Evolutionary conservation across 2,888 invertebrate genomes (phyloP).

Genomic region (Andricus quercusramuli): DNA sequence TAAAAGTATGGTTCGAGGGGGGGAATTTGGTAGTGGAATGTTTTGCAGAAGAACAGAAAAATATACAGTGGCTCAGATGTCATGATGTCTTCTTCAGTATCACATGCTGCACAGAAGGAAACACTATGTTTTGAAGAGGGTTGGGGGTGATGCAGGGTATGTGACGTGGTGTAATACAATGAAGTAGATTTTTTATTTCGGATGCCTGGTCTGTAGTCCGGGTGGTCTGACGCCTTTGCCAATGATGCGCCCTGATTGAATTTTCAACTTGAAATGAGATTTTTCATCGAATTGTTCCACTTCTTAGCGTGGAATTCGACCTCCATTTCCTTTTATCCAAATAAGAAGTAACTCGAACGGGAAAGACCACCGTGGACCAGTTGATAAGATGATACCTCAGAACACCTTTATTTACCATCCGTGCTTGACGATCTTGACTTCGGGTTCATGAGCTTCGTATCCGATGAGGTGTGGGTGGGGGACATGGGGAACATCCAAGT

Average conservation of each 20-base stretch:
- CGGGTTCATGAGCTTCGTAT: conserved; percentile 80
- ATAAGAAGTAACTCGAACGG: background rate
- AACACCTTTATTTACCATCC: conserved; percentile 64
- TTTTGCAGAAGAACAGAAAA: conserved; percentile 55
- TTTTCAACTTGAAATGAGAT: conserved; percentile 22
- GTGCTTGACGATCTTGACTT: conserved; percentile 80
- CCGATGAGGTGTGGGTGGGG: conserved; percentile 81
- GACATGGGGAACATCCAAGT: conserved; percentile 74
- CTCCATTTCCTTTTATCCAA: conserved; percentile 22
- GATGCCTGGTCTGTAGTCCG: conserved; percentile 66
- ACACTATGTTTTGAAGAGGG: conserved; percentile 42
- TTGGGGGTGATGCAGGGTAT: conserved; percentile 6
- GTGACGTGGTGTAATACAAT: conserved; percentile 48
- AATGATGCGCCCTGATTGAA: conserved; percentile 41
- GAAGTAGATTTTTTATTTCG: conserved; percentile 55
- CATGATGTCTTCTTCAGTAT: conserved; percentile 41
- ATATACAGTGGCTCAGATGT: conserved; percentile 39
- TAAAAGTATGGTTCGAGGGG: conserved; percentile 66
- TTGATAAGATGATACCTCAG: conserved; percentile 54
- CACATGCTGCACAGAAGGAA: conserved; percentile 41
- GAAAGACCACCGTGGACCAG: conserved; percentile 65
- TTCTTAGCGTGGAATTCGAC: conserved; percentile 20
- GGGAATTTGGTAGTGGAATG: conserved; percentile 47
- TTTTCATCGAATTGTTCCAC: conserved; percentile 26
- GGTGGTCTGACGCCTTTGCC: conserved; percentile 55